Evolutionary conservation across 2,888 invertebrate species (phyloP).

Genomic region (Meloe dianella): DNA sequence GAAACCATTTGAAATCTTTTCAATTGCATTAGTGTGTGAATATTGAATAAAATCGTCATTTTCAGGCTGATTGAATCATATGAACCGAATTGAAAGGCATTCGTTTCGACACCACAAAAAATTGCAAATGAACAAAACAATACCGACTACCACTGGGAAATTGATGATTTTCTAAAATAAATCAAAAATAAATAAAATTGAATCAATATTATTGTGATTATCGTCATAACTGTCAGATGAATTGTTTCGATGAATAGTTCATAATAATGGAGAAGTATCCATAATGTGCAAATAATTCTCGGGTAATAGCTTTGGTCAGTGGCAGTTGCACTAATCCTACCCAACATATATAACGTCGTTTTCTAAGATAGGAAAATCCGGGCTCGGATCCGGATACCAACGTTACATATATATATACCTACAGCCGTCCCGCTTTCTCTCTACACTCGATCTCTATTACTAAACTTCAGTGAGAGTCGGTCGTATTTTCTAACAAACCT

Average conservation of each 20-base stretch:
- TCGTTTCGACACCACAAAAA: conserved; percentile 13
- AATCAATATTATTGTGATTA: neutral
- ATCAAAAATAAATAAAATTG: neutral
- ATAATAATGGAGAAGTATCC: conserved; percentile 9
- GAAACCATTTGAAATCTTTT: conserved; percentile 21
- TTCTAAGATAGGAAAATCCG: conserved; percentile 39
- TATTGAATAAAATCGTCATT: conserved; percentile 39
- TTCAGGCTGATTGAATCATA: conserved; percentile 33
- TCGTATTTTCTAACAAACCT: conserved; percentile 38
- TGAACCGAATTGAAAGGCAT: conserved; percentile 33
- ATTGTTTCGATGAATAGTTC: neutral
- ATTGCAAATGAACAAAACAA: no score
- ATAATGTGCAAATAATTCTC: conserved; percentile 44
- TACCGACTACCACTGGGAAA: neutral
- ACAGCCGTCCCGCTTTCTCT: neutral
- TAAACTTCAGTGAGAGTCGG: conserved; percentile 6
- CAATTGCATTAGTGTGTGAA: conserved; percentile 39
- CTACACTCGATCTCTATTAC: neutral
- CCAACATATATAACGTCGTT: conserved; percentile 40
- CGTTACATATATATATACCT: conserved; percentile 10
- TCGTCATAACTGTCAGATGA: neutral
- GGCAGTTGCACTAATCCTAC: conserved; percentile 42
- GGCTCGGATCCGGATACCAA: conserved; percentile 21
- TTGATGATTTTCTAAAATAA: neutral
- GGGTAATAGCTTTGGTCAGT: conserved; percentile 46